phyloP scores from a whole-genome alignment of 92 coral and sea anemone species.

The Paragorgia papillata region DNA sequence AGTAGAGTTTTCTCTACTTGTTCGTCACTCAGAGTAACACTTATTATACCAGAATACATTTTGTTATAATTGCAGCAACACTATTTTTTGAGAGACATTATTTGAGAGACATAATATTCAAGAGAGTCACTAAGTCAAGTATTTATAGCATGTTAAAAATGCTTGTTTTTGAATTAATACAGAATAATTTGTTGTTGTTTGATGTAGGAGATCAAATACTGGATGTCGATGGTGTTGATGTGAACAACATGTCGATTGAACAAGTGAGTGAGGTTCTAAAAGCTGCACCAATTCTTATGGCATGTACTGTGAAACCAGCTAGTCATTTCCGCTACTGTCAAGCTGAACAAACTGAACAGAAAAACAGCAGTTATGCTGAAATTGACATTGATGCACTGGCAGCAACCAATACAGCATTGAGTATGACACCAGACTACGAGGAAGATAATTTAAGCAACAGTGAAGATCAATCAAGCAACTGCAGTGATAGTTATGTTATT shows the following conservation, averaged over 20 bases:
- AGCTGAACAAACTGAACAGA: conserved; percentile 56
- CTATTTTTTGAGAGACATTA: too few relatives aligned
- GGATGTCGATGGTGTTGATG: conserved; percentile 87
- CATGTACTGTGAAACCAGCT: conserved; percentile 90
- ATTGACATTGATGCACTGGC: conserved; percentile 73
- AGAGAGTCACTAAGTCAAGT: too few relatives aligned
- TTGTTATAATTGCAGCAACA: too few relatives aligned
- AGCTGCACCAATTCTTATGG: conserved; percentile 73
- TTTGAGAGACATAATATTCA: too few relatives aligned
- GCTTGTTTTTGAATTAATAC: too few relatives aligned
- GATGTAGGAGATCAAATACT: conserved; percentile 88
- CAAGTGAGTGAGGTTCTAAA: conserved; percentile 88
- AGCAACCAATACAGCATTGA: conserved; percentile 42
- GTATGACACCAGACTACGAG: conserved; percentile 6
- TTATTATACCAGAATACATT: too few relatives aligned
- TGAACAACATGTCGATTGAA: conserved; percentile 73
- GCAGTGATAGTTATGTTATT: conserved; percentile 28
- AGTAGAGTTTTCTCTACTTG: too few relatives aligned
- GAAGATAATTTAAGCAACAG: conserved; percentile 37
- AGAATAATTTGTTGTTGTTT: too few relatives aligned
- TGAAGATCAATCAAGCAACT: conserved; percentile 40
- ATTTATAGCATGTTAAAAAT: too few relatives aligned
- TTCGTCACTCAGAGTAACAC: too few relatives aligned
- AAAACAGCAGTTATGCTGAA: conserved; percentile 81
- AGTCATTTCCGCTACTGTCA: conserved; percentile 78